These are phyloP conservation scores for Myiotriccus ornatus DNA, from an alignment of 2,797 vertebrate genomes.

Conservation along the genomic window DNA sequence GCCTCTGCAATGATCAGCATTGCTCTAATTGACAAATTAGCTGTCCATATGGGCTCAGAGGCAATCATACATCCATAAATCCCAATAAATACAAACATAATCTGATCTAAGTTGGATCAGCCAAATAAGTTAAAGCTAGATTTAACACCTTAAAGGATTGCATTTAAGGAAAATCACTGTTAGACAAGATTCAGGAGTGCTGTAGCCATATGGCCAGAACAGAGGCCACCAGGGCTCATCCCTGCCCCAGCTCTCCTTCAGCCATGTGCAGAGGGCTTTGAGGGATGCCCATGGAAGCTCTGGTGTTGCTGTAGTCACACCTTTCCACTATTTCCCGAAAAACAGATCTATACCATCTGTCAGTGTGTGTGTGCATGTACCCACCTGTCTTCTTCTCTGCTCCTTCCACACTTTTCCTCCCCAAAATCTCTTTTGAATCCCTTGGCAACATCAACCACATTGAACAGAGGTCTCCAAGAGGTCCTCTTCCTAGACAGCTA, in stretches of 20 bases:
- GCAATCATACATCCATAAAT: conserved; percentile 74
- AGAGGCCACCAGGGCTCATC: neutral
- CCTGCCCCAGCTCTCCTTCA: fast-evolving
- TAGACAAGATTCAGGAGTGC: conserved; percentile 8
- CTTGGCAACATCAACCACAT: neutral
- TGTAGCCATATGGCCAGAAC: neutral
- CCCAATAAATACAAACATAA: conserved; percentile 77
- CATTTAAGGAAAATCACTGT: conserved; percentile 53
- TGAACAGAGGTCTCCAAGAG: neutral
- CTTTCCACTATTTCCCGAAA: neutral
- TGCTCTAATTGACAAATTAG: conserved; percentile 77
- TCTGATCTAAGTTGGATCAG: conserved; percentile 76
- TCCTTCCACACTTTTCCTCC: neutral
- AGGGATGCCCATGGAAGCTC: neutral
- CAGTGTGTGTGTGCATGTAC: fast-evolving
- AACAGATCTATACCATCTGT: neutral
- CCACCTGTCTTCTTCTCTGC: neutral
- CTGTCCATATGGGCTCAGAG: conserved; percentile 73
- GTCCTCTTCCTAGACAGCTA: neutral
- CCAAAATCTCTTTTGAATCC: neutral
- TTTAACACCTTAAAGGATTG: conserved; percentile 70
- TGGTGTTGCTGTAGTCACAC: neutral
- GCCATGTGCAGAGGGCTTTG: neutral
- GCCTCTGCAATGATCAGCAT: conserved; percentile 62
- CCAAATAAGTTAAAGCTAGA: conserved; percentile 71